Base-by-base conservation (phyloP, 1,140 invertebrate species). In the Lerema accius region DNA sequence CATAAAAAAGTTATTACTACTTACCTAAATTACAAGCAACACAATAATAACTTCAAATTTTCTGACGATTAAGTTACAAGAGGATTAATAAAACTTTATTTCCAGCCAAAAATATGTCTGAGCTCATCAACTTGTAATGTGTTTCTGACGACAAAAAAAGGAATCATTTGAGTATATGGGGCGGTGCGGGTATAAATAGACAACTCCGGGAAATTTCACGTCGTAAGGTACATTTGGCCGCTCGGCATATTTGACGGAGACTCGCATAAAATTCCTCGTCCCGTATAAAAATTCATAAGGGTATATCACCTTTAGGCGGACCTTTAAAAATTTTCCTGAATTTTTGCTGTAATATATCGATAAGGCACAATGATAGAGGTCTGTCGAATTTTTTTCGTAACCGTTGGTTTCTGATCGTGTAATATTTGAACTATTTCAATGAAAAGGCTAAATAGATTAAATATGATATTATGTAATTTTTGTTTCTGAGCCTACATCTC, bases 231-330 rank as follows among this genome's bases (percentile, higher is more conserved):
- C 19, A 43, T 55, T 55, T 55, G 37, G 39, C 51, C 40, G 51
- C 35, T 37, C 4, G 39, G 13, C 51, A 26, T 43, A 26, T 55
- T 28, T 43, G 51, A 55, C n/a, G 51, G 39, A 28, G 51, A 17
- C 40, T 10, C 11, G 39, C 19, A 55, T 55, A 43, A 55, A 53
- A 55, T 55, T 55, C 51, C 51, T 55, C 51, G 17, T 15, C 37
- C 51, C 51, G 7, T 55, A 55, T 55, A 55, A 55, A 55, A 55
- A 55, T 55, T 55, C 51, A 55, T 43, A 55, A 43, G 23, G 19
- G 39, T 53, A 40, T 43, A 42, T 14, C 16, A 53, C 50, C 50
- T 55, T 42, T 55, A 15, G 50, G 50, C 37, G 19, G 17, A 55
- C 37, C 50, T 55, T 50, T 42, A 55, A 55, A 55, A 55, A 10